Percentiles rank a stretch among this genome's conserved stretches.
These are phyloP conservation scores for Scaptomyza hsui DNA, from an alignment of 1,140 invertebrate species.

Conservation along the genomic window DNA sequence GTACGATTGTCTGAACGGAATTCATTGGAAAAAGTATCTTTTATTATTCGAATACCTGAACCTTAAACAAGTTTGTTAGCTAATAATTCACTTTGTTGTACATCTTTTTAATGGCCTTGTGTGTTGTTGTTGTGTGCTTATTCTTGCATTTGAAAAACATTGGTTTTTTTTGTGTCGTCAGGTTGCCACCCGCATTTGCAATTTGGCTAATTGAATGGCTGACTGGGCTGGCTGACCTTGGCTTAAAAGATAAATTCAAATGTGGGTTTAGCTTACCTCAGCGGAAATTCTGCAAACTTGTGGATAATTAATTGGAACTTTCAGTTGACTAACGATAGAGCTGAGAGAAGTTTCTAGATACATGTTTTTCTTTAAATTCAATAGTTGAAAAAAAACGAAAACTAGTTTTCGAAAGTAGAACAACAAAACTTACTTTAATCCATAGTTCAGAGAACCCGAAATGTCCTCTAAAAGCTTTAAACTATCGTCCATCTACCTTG, in stretches of 20 bases:
- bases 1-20: too few species aligned
- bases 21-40: too few species aligned
- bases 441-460: slow-evolving; percentile 19
- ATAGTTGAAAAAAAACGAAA: too few species aligned
- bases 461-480: slow-evolving; percentile 9
- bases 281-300: not conserved
- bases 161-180: slow-evolving; percentile 7
- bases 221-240: slow-evolving; percentile 7
- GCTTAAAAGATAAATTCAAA: not conserved
- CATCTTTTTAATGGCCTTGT: slow-evolving; percentile 18
- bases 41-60: too few species aligned
- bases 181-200: slow-evolving; percentile 4
- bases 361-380: too few species aligned
- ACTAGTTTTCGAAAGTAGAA: too few species aligned
- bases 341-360: too few species aligned
- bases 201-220: slow-evolving; percentile 34
- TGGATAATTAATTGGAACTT: not conserved
- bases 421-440: not conserved
- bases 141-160: slow-evolving; percentile 6
- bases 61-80: slow-evolving; percentile 17
- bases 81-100: slow-evolving; percentile 1
- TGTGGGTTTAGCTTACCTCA: not conserved
- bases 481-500: slow-evolving; percentile 44
- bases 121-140: not conserved
- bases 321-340: not conserved